Conservation (phyloP, 2,888 invertebrate genomes). For the Cephus nigrinus region DNA sequence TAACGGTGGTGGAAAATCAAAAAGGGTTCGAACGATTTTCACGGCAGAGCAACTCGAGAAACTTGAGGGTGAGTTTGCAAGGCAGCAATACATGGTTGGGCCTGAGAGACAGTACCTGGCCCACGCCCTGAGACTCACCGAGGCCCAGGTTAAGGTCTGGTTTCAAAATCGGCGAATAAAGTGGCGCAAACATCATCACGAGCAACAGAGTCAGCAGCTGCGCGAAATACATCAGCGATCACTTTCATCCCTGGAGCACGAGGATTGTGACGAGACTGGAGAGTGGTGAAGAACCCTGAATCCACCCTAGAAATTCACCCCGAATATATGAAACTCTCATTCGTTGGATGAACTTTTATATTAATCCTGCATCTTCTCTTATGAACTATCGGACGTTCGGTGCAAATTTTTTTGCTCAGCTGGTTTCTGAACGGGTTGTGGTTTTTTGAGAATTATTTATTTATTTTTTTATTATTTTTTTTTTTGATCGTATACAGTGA, state of each 20-base stretch:
- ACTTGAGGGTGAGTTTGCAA: conserved; percentile 92
- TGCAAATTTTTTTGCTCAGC: background rate
- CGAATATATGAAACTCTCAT: background rate
- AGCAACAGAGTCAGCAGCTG: conserved; percentile 88
- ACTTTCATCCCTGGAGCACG: conserved; percentile 62
- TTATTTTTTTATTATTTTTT: conserved; percentile 2
- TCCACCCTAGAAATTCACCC: background rate
- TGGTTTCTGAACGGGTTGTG: background rate
- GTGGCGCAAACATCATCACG: conserved; percentile 95
- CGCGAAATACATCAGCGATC: conserved; percentile 68
- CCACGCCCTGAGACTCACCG: conserved; percentile 85
- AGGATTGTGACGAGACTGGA: conserved; percentile 67
- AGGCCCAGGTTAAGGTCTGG: conserved; percentile 80
- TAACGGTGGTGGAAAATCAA: conserved; percentile 73
- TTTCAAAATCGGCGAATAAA: conserved; percentile 91
- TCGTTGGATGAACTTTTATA: background rate
- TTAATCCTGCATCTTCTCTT: background rate
- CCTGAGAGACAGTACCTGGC: conserved; percentile 94
- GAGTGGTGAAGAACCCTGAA: conserved; percentile 56
- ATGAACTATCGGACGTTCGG: background rate
- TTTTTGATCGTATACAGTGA: conserved; percentile 8
- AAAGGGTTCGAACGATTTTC: conserved; percentile 95
- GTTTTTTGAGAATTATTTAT: conserved; percentile 2
- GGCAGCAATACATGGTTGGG: conserved; percentile 98
- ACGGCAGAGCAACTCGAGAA: conserved; percentile 95